These are phyloP conservation scores for Eulemur mongoz DNA, from an alignment of 2,797 vertebrate genomes.

Conservation along the genomic window DNA sequence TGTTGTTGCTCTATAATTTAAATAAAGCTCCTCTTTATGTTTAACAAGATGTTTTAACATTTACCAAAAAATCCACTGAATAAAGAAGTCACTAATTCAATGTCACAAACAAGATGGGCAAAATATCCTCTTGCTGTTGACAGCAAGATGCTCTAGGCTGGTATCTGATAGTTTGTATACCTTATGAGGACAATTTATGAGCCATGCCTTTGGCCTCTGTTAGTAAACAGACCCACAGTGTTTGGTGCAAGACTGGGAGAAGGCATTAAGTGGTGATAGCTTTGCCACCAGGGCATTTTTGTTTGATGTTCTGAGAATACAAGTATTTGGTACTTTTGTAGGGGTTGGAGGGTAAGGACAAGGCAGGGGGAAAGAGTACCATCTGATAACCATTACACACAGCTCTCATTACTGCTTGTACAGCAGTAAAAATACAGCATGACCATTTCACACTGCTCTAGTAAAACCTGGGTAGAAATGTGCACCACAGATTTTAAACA, in stretches of 20 bases:
- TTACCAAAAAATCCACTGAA: background rate
- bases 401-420: conserved; percentile 58
- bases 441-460: conserved; percentile 64
- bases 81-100: conserved; percentile 32
- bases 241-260: background rate
- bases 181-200: background rate
- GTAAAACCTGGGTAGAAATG: conserved; percentile 73
- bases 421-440: conserved; percentile 64
- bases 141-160: background rate
- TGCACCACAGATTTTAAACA: conserved; percentile 72
- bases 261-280: background rate
- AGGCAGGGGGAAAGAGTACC: background rate
- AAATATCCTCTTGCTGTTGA: conserved; percentile 41
- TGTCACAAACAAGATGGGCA: conserved; percentile 55
- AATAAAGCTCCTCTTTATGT: conserved; percentile 27
- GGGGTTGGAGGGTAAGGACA: background rate
- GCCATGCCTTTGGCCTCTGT: background rate
- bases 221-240: background rate
- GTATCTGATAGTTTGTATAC: background rate
- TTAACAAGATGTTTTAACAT: conserved; percentile 21
- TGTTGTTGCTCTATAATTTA: conserved; percentile 55
- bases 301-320: conserved; percentile 55
- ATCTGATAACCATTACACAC: conserved; percentile 62
- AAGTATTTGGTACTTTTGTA: background rate
- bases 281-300: conserved; percentile 46